Evolutionary conservation across 2,113 vertebrate species (phyloP).

Genomic region (Antigone vipio): DNA sequence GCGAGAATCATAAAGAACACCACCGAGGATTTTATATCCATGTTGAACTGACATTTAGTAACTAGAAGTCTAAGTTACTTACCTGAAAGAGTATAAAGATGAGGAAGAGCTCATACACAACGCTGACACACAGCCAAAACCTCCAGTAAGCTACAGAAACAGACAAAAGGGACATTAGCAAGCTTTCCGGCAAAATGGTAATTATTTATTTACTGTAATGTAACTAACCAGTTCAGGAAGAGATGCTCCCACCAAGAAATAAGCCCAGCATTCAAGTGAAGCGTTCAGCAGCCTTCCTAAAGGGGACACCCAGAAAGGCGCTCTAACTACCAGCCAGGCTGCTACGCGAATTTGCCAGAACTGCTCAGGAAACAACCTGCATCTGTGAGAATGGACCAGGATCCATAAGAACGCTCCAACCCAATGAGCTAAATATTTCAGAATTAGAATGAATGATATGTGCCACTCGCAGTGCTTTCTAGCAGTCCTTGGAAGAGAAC

Average conservation of each 20-base stretch:
- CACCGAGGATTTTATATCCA: not conserved
- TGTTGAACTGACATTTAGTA: not conserved
- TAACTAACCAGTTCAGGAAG: not conserved
- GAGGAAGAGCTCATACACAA: conserved; percentile 97
- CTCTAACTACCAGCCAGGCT: not conserved
- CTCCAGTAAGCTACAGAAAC: conserved; percentile 90
- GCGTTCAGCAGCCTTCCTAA: not conserved
- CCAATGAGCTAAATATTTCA: not conserved
- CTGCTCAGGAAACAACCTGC: not conserved
- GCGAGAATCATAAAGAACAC: fast-evolving
- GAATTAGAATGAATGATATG: fast-evolving
- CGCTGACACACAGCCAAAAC: conserved; percentile 97
- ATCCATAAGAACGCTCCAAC: not conserved
- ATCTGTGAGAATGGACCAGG: not conserved
- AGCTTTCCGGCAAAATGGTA: not conserved
- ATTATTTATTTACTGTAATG: not conserved
- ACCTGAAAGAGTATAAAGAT: conserved; percentile 99
- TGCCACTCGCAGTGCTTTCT: not conserved
- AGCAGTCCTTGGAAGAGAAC: not conserved
- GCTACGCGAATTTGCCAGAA: fast-evolving
- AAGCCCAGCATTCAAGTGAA: not conserved
- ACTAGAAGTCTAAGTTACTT: not conserved
- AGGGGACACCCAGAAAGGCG: not conserved
- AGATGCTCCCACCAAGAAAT: not conserved
- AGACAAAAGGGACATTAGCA: not conserved